Percentiles rank a stretch among this genome's conserved stretches.
Conservation (phyloP, 2,797 vertebrate species). For the Sebastes flavidus region DNA sequence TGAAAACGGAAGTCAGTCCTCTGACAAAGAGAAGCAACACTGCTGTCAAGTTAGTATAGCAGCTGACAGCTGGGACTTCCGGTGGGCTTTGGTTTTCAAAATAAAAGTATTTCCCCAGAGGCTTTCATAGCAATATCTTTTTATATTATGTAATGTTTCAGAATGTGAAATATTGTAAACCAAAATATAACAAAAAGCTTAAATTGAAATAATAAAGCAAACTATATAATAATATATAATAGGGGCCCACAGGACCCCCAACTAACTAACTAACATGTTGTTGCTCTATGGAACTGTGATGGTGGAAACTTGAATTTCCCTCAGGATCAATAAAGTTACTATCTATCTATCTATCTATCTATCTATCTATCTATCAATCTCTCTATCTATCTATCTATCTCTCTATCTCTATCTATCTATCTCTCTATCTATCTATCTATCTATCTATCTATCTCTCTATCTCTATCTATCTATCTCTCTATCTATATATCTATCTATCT, state of each 20-base stretch:
- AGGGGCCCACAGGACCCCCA: too few species aligned
- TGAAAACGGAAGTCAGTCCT: slow-evolving; percentile 82
- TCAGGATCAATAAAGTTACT: too few species aligned
- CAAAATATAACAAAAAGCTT: not conserved
- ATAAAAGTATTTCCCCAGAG: slow-evolving; percentile 24
- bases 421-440: rapidly evolving
- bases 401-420: too few species aligned
- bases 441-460: too few species aligned
- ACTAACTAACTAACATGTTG: too few species aligned
- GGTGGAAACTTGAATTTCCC: too few species aligned
- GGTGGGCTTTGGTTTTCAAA: slow-evolving; percentile 23
- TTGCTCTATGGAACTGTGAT: too few species aligned
- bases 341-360: too few species aligned
- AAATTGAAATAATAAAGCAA: rapidly evolving
- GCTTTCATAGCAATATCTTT: not conserved
- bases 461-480: too few species aligned
- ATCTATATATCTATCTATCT: too few species aligned
- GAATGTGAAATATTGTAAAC: not conserved
- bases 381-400: rapidly evolving
- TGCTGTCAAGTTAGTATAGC: slow-evolving; percentile 41
- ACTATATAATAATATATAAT: not conserved
- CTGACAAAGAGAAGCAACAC: slow-evolving; percentile 84
- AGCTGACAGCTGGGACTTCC: slow-evolving; percentile 27
- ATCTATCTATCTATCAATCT: too few species aligned
- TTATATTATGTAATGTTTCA: not conserved